Percentiles rank a stretch among this genome's conserved stretches.
These are phyloP conservation scores for Conops quadrifasciatus DNA, from an alignment of 2,888 invertebrate species.

Conservation along the genomic window DNA sequence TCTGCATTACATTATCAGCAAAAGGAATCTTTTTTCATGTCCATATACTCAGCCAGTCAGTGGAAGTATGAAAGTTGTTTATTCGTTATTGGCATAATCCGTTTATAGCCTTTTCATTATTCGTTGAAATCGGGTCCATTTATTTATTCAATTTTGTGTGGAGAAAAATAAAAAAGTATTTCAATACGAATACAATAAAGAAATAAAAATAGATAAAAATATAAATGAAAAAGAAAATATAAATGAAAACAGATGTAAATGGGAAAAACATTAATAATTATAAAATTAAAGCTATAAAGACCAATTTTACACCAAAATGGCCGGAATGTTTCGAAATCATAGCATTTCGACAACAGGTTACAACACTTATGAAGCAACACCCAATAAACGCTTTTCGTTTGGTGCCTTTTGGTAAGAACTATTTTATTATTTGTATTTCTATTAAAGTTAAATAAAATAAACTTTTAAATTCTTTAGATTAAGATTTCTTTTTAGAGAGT, in stretches of 20 bases:
- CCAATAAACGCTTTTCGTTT: constrained; percentile 57
- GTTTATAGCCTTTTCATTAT: no score
- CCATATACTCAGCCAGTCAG: no score
- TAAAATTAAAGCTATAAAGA: constrained; percentile 70
- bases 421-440: no score
- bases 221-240: background rate
- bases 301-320: constrained; percentile 52
- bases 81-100: no score
- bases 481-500: no score
- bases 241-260: background rate
- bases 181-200: background rate
- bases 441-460: no score
- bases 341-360: constrained; percentile 32
- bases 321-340: constrained; percentile 59
- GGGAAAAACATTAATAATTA: constrained; percentile 70
- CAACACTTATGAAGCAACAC: constrained; percentile 51
- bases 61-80: no score
- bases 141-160: constrained; percentile 25
- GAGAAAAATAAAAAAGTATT: constrained; percentile 36
- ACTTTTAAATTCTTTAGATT: no score
- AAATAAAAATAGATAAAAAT: background rate
- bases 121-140: background rate
- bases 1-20: no score
- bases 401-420: constrained; percentile 61
- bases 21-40: no score